These are phyloP conservation scores for Spea bombifrons DNA, from an alignment of 2,113 vertebrate species.

Conservation along the genomic window DNA sequence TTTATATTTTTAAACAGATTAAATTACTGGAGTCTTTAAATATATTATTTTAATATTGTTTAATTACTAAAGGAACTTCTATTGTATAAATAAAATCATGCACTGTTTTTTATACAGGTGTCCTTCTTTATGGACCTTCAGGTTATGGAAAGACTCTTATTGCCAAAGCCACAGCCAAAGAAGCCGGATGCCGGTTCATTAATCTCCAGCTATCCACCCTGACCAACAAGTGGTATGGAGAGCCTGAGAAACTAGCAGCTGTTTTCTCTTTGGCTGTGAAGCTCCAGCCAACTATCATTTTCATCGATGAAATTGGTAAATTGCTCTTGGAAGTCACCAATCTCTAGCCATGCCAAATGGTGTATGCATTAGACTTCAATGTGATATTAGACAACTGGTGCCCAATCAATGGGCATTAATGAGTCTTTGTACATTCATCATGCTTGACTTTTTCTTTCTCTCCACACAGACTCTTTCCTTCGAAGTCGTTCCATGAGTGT, in stretches of 20 bases:
- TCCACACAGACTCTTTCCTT: conserved; percentile 84
- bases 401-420: background rate
- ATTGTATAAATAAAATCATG: background rate
- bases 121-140: conserved; percentile 91
- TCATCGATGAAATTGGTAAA: conserved; percentile 97
- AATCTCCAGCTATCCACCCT: conserved; percentile 94
- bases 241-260: conserved; percentile 94
- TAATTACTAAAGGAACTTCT: background rate
- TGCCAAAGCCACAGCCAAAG: conserved; percentile 94
- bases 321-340: too few relatives aligned
- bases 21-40: too few relatives aligned
- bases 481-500: conserved; percentile 87
- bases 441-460: background rate
- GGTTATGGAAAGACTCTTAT: conserved; percentile 96
- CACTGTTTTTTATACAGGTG: conserved; percentile 69
- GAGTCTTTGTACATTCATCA: background rate
- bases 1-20: too few relatives aligned
- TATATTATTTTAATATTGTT: too few relatives aligned
- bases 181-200: conserved; percentile 94
- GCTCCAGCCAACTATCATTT: conserved; percentile 95
- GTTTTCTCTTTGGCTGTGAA: conserved; percentile 95
- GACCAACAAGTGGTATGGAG: conserved; percentile 98
- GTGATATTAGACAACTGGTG: too few relatives aligned
- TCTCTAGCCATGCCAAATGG: too few relatives aligned
- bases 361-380: too few relatives aligned